Percentiles rank a stretch among this genome's conserved stretches.
Conservation (phyloP, 2,888 invertebrate genomes). For the Cerastis rubricosa region DNA sequence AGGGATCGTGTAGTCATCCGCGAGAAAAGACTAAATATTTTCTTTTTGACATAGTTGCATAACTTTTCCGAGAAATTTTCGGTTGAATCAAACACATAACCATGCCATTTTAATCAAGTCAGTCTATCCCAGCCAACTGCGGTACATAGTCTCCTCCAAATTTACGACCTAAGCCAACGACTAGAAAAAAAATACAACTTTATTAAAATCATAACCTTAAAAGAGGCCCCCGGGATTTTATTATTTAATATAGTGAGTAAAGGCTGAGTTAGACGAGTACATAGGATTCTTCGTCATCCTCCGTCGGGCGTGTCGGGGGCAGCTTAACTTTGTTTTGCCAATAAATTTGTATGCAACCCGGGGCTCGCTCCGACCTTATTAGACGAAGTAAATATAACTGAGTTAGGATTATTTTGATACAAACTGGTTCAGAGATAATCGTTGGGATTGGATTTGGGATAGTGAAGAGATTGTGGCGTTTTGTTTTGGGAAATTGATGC, state of each 20-base stretch:
- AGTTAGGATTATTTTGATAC: constrained; percentile 60
- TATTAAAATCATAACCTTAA: constrained; percentile 56
- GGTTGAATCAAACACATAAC: not conserved
- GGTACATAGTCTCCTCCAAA: constrained; percentile 2
- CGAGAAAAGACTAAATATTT: not conserved
- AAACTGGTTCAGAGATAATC: constrained; percentile 49
- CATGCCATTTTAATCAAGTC: constrained; percentile 35
- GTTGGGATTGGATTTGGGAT: constrained; percentile 35
- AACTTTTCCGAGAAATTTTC: not conserved
- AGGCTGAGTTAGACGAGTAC: constrained; percentile 25
- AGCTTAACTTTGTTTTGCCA: constrained; percentile 70
- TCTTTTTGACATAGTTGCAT: not conserved
- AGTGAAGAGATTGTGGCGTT: not conserved
- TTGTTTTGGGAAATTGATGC: not conserved
- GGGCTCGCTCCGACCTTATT: constrained; percentile 52
- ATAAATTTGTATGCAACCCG: constrained; percentile 70
- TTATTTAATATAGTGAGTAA: constrained; percentile 54
- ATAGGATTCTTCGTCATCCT: constrained; percentile 55
- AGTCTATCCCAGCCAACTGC: not conserved
- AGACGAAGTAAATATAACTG: constrained; percentile 58
- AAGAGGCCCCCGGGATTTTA: constrained; percentile 47
- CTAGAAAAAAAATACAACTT: constrained; percentile 34
- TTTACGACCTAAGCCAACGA: constrained; percentile 20
- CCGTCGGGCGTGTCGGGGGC: constrained; percentile 61
- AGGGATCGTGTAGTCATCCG: not conserved